A percentile compares a stretch with the other conserved stretches of the same genome.
phyloP scores from a whole-genome alignment of 2,797 vertebrate species.

The Sciurus carolinensis region DNA sequence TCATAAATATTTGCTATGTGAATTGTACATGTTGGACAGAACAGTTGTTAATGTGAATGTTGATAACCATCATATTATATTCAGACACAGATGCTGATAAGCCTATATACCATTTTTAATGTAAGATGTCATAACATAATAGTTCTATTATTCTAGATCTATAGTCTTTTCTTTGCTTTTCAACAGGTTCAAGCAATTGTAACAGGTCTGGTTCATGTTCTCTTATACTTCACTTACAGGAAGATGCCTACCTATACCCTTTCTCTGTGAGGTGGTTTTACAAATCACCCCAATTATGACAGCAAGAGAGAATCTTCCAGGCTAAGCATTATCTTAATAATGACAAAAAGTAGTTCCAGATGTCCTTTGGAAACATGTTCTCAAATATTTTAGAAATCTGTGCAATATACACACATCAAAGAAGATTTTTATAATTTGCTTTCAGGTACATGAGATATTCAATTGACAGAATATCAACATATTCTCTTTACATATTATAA shows the following conservation, averaged over 20 bases:
- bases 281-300: background rate
- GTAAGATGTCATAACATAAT: background rate
- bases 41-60: background rate
- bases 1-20: background rate
- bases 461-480: background rate
- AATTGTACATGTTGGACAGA: background rate
- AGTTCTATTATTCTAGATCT: background rate
- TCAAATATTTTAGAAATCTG: constrained; percentile 25
- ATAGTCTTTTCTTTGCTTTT: background rate
- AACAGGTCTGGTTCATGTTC: background rate
- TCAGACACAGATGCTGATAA: background rate
- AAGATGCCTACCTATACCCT: background rate
- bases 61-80: constrained; percentile 15
- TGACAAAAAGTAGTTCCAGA: background rate
- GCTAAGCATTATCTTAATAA: background rate
- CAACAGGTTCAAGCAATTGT: background rate
- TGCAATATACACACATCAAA: background rate
- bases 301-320: background rate
- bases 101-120: background rate
- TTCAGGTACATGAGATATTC: background rate
- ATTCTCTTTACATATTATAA: background rate
- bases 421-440: background rate
- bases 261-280: background rate
- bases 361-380: background rate
- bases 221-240: background rate